phyloP scores from a whole-genome alignment of 53 echinoderm and acorn worm species.

The Holothuria leucospilota region DNA sequence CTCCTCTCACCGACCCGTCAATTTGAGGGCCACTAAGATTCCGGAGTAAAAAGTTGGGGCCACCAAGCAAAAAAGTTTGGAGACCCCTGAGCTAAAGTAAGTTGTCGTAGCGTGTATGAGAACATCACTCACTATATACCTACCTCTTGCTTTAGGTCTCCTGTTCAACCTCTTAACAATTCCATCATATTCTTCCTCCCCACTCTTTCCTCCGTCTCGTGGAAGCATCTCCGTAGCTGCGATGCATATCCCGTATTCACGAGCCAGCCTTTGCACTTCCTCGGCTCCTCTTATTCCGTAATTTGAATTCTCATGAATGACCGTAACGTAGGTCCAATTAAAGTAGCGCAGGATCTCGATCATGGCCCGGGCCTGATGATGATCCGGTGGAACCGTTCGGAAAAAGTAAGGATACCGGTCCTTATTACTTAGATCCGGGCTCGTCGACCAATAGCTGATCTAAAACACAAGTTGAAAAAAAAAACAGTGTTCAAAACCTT shows the following conservation, averaged over 20 bases:
- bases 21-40: too few species aligned
- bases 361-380: slow-evolving; percentile 88
- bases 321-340: slow-evolving; percentile 92
- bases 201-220: slow-evolving; percentile 65
- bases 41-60: too few species aligned
- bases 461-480: not conserved
- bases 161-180: slow-evolving; percentile 70
- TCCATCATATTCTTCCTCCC: slow-evolving; percentile 66
- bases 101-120: too few species aligned
- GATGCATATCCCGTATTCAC: slow-evolving; percentile 72
- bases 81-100: too few species aligned
- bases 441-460: slow-evolving; percentile 96
- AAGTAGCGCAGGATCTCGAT: slow-evolving; percentile 77
- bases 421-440: slow-evolving; percentile 89
- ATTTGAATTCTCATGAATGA: slow-evolving; percentile 90
- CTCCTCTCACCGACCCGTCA: too few species aligned
- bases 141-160: slow-evolving; percentile 78
- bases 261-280: slow-evolving; percentile 71
- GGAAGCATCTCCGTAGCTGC: slow-evolving; percentile 83
- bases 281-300: slow-evolving; percentile 85
- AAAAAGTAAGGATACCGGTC: slow-evolving; percentile 91
- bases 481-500: not conserved
- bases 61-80: too few species aligned
- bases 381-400: slow-evolving; percentile 93
- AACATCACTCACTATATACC: not conserved